Evolutionary conservation across 2,797 vertebrate species (phyloP), one percentile per base, ranked within the genome.

Genomic region (Ibycter americanus): DNA sequence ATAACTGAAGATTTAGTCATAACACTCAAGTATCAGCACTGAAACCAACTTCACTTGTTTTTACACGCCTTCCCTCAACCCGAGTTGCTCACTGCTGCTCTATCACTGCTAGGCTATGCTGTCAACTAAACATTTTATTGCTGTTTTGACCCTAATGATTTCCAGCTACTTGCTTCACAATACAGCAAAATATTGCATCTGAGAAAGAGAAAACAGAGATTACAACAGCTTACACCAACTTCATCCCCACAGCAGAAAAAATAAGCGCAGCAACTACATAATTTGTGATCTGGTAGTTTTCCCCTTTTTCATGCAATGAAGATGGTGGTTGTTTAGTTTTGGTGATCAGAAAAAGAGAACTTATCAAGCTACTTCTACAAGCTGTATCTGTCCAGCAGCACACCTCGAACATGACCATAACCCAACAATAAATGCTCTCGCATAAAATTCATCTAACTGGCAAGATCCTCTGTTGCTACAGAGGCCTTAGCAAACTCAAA

Each of bases 361-460:
- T 65, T 63, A 71, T 3, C 26, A 19, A 83, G 31, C 8, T 87
- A 26, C 61, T 87, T 46, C 55, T 73, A 67, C 17, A 55, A 72
- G 49, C 15, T 58, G 85, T n/a, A 9, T 85, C 40, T 61, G 15
- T 58, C 44, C 59, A 23, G 72, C 26, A 83, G 32, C 14, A 42
- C 26, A 91, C 9, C 32, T 77, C 51, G 80, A 77, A 70, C 8
- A 31, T 1, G 4, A 73, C 26, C 32, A 61, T 14, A 80, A 78
- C 2, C 15, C 44, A 77, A 6, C 5, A 90, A 22, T 9, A 80
- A 56, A 42, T 8, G 11, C 13, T 79, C 40, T 63, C 0, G 0
- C 34, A 38, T 27, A 7, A 40, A 29, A 12, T 34, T 71, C 44
- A 74, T 40, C 25, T 74, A 83, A 76, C 27, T 29, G 44, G n/a